Evolutionary conservation across 1,140 invertebrate species (phyloP).

Genomic region (Carposina sasakii): DNA sequence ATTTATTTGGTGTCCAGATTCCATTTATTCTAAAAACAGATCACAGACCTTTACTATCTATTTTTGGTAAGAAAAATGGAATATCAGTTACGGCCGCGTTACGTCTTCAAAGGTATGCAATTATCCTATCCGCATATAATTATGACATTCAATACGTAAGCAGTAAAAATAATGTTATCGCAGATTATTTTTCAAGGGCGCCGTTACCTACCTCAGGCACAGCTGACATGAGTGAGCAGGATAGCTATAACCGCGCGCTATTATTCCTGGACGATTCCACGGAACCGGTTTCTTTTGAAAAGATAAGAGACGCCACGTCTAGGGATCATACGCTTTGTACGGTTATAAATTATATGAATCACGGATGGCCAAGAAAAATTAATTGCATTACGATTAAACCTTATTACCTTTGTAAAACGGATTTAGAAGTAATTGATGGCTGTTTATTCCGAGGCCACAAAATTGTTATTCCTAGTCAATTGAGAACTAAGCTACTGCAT

Average conservation of each 20-base stretch:
- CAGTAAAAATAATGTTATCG: conserved; percentile 20
- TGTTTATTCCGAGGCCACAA: not conserved
- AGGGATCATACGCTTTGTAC: not conserved
- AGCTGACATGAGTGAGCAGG: not conserved
- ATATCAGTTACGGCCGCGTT: conserved; percentile 19
- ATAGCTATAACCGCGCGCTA: not conserved
- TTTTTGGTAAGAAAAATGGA: conserved; percentile 19
- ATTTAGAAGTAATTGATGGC: not conserved
- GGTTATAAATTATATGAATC: not conserved
- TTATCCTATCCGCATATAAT: conserved; percentile 31
- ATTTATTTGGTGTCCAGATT: conserved; percentile 37
- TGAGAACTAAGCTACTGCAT: not conserved
- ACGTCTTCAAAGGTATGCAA: conserved; percentile 26
- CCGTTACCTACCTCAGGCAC: not conserved
- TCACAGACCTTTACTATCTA: conserved; percentile 21
- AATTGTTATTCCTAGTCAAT: not conserved
- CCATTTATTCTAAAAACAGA: conserved; percentile 25
- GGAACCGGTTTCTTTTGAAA: not conserved
- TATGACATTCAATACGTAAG: conserved; percentile 23
- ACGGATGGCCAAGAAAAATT: not conserved
- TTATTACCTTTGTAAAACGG: not conserved
- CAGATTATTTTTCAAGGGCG: conserved; percentile 27
- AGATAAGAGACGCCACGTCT: not conserved
- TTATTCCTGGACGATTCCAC: not conserved
- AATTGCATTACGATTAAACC: not conserved